Percentiles rank a stretch among this genome's conserved stretches.
Evolutionary conservation across 2,113 vertebrate genomes (phyloP).

Genomic region (Trematocara zebra): DNA sequence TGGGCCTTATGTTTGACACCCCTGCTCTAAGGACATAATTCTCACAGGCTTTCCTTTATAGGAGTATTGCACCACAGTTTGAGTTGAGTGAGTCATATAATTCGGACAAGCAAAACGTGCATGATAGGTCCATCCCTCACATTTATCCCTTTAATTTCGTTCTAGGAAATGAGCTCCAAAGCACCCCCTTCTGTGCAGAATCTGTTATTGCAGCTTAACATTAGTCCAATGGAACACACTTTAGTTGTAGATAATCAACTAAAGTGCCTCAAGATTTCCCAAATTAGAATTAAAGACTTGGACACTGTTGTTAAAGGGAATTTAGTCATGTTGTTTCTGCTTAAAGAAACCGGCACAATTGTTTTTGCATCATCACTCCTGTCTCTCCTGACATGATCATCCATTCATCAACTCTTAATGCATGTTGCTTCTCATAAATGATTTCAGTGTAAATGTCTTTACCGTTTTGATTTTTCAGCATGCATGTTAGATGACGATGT

Average conservation of each 20-base stretch:
- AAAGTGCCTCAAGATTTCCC: background rate
- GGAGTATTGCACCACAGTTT: background rate
- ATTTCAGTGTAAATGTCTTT: background rate
- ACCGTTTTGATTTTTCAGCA: background rate
- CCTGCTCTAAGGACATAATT: background rate
- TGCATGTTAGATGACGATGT: background rate
- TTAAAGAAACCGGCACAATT: background rate
- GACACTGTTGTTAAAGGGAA: background rate
- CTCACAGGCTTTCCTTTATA: background rate
- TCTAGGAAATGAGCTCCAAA: slow-evolving; percentile 7
- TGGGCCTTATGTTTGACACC: background rate
- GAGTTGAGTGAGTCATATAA: background rate
- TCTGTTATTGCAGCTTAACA: background rate
- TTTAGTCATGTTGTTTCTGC: background rate
- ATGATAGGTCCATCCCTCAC: background rate
- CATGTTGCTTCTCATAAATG: background rate
- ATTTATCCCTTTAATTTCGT: background rate
- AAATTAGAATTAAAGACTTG: background rate
- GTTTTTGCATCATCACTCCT: background rate
- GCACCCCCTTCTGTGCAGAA: slow-evolving; percentile 63
- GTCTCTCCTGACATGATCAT: background rate
- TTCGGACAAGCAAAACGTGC: background rate
- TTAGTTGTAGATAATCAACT: background rate
- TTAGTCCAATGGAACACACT: background rate
- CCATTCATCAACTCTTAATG: background rate